phyloP scores from a whole-genome alignment of 2,797 vertebrate genomes.

The Valencia hispanica region DNA sequence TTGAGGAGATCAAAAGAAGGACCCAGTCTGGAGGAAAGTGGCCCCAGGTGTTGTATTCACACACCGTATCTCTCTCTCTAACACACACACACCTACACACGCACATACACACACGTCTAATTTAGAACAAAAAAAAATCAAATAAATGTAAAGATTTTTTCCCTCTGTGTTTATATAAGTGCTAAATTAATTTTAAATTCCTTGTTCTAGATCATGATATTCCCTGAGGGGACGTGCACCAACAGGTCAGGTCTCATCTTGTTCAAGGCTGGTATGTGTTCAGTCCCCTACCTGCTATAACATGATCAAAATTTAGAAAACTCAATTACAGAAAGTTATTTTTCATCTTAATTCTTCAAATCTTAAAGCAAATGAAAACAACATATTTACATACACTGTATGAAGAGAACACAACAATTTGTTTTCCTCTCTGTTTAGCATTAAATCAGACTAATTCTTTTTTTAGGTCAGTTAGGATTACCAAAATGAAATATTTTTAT shows the following conservation, averaged over 20 bases:
- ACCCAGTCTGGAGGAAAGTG: constrained; percentile 88
- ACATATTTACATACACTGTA: not conserved
- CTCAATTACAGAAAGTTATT: not conserved
- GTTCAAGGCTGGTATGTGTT: constrained; percentile 93
- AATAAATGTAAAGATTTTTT: not conserved
- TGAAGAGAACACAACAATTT: no score
- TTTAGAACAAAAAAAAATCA: not conserved
- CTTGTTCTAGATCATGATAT: constrained; percentile 93
- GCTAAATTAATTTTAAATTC: constrained; percentile 11
- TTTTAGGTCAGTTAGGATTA: no score
- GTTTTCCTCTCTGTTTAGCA: no score
- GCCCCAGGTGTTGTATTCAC: constrained; percentile 87
- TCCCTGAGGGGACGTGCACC: constrained; percentile 97
- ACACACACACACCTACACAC: not conserved
- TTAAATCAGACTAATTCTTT: not conserved
- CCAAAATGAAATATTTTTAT: no score
- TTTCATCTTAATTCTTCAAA: not conserved
- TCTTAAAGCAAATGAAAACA: not conserved
- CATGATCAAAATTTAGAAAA: constrained; percentile 7
- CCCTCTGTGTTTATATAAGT: not conserved
- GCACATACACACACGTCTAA: not conserved
- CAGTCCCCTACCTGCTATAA: constrained; percentile 4
- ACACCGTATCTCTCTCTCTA: rapidly evolving
- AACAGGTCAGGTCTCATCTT: constrained; percentile 96
- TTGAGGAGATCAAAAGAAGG: constrained; percentile 92